These are phyloP conservation scores for Yoshiicerus persimilis DNA, from an alignment of 1,140 invertebrate genomes.

Conservation along the genomic window DNA sequence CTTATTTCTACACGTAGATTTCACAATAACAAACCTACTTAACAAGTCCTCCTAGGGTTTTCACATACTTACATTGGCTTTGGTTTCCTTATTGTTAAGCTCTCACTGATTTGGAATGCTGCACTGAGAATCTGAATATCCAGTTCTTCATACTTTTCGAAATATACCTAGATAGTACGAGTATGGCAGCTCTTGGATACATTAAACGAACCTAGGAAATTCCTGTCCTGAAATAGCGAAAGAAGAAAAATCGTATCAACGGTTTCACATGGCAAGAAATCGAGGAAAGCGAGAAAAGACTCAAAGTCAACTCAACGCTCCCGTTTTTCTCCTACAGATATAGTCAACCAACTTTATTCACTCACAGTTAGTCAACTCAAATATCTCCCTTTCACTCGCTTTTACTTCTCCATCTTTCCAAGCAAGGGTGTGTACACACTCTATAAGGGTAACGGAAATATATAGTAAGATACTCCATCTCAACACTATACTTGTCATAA, in stretches of 20 bases:
- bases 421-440: neutral
- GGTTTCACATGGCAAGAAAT: neutral
- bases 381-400: neutral
- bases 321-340: neutral
- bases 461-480: neutral
- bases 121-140: neutral
- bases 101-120: neutral
- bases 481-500: neutral
- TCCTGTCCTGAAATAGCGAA: neutral
- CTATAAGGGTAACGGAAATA: neutral
- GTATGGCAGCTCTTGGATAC: neutral
- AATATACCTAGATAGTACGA: neutral
- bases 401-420: neutral
- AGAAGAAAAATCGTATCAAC: neutral
- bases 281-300: neutral
- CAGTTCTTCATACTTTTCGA: neutral
- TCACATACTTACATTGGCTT: neutral
- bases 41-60: neutral
- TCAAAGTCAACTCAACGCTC: slow-evolving; percentile 15
- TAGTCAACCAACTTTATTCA: neutral
- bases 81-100: neutral
- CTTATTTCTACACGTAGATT: neutral
- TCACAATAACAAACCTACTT: neutral
- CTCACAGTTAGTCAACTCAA: neutral
- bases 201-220: neutral